Percentiles rank a stretch among this genome's conserved stretches.
phyloP scores from a whole-genome alignment of 2,113 vertebrate genomes.

The Chaetops frenatus region DNA sequence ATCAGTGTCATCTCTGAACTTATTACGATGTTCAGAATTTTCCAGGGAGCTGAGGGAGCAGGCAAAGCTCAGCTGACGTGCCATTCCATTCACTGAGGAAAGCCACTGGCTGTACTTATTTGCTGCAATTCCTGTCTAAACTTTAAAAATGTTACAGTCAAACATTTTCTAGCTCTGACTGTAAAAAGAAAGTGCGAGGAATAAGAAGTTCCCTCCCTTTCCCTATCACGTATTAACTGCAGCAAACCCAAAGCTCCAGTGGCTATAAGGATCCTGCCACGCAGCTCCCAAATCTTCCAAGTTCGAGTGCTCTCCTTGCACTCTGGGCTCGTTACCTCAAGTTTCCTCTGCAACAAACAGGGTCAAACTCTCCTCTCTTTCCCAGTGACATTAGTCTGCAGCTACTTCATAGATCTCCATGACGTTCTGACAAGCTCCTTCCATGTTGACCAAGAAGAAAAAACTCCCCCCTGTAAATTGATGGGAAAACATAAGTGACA shows the following conservation, averaged over 20 bases:
- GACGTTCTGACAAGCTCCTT: not conserved
- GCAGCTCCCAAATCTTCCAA: not conserved
- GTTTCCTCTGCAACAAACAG: not conserved
- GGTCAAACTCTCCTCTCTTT: not conserved
- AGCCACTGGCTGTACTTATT: not conserved
- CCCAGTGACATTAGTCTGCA: not conserved
- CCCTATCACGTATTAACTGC: fast-evolving
- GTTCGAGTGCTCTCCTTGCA: not conserved
- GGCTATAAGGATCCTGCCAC: fast-evolving
- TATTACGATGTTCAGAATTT: not conserved
- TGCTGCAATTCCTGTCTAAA: not conserved
- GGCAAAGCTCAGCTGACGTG: not conserved
- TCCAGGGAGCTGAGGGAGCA: not conserved
- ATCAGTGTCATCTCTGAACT: not conserved
- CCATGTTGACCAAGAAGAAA: not conserved
- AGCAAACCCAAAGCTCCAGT: not conserved
- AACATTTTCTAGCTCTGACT: not conserved
- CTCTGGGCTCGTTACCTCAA: not conserved
- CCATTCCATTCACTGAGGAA: not conserved
- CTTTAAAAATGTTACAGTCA: not conserved
- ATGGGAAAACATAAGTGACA: not conserved
- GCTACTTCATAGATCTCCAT: not conserved
- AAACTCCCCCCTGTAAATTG: not conserved
- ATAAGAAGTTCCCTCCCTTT: not conserved
- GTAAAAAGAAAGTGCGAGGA: not conserved